A percentile compares a stretch with the other conserved stretches of the same genome.
phyloP scores from a whole-genome alignment of 2,797 vertebrate species.

The Microhierax caerulescens region DNA sequence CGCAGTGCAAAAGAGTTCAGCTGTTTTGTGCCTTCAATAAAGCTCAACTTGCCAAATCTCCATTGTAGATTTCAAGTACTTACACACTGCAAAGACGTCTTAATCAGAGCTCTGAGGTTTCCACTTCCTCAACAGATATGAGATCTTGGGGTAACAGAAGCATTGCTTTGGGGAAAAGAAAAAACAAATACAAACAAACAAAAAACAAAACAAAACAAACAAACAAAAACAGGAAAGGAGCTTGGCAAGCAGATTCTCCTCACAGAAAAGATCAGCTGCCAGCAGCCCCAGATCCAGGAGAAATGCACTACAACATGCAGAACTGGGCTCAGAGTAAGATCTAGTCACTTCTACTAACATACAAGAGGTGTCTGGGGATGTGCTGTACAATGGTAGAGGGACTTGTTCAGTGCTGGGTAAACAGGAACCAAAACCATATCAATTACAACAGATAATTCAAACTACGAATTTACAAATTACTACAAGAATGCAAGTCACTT shows the following conservation, averaged over 20 bases:
- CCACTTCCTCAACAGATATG: background rate
- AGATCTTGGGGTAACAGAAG: background rate
- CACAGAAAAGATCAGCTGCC: background rate
- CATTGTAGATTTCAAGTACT: background rate
- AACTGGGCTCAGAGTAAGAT: background rate
- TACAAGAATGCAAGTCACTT: background rate
- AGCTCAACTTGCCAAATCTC: background rate
- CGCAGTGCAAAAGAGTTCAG: background rate
- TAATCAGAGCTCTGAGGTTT: background rate
- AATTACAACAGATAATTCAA: background rate
- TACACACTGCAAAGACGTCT: background rate
- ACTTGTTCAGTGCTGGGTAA: background rate
- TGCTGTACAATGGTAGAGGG: background rate
- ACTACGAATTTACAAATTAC: background rate
- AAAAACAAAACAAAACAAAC: no score
- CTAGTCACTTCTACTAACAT: background rate
- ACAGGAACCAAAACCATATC: background rate
- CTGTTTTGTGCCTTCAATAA: background rate
- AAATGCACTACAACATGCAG: background rate
- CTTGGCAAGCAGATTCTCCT: background rate
- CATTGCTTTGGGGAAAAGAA: background rate
- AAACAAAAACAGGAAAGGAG: background rate
- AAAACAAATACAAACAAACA: no score
- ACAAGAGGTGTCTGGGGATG: fast-evolving
- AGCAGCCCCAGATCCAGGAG: background rate